Conservation (phyloP, 2,888 invertebrate species). For the Chesias legatella region DNA sequence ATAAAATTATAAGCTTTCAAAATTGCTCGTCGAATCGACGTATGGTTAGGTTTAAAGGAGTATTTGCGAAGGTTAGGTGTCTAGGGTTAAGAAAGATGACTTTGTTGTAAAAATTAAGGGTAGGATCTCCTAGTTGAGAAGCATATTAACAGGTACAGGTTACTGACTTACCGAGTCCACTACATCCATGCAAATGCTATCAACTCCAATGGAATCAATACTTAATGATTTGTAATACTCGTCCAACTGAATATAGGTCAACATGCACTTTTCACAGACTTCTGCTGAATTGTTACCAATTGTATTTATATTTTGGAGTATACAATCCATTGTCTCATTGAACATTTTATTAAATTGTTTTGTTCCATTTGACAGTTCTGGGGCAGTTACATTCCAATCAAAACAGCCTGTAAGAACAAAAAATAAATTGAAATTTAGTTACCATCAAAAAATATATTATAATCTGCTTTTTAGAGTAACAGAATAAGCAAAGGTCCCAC, state of each 20-base stretch:
- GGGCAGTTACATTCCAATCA: conserved; percentile 58
- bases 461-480: too few species aligned
- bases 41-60: too few species aligned
- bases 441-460: too few species aligned
- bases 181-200: conserved; percentile 84
- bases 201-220: conserved; percentile 76
- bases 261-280: conserved; percentile 79
- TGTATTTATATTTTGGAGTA: conserved; percentile 44
- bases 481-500: too few species aligned
- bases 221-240: conserved; percentile 80
- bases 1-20: too few species aligned
- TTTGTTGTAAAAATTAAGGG: too few species aligned
- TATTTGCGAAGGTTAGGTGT: too few species aligned
- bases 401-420: conserved; percentile 77
- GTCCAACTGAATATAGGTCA: conserved; percentile 75
- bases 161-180: conserved; percentile 83
- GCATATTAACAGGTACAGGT: too few species aligned
- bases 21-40: too few species aligned
- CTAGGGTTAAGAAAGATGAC: too few species aligned
- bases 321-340: conserved; percentile 67
- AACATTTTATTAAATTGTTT: conserved; percentile 67
- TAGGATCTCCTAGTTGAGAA: too few species aligned
- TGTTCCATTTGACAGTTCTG: conserved; percentile 73
- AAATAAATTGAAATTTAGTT: too few species aligned
- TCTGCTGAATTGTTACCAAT: conserved; percentile 45